These are phyloP conservation scores for Drosophila nr. perissopoda DNA, from an alignment of 2,888 invertebrate genomes.

Conservation along the genomic window DNA sequence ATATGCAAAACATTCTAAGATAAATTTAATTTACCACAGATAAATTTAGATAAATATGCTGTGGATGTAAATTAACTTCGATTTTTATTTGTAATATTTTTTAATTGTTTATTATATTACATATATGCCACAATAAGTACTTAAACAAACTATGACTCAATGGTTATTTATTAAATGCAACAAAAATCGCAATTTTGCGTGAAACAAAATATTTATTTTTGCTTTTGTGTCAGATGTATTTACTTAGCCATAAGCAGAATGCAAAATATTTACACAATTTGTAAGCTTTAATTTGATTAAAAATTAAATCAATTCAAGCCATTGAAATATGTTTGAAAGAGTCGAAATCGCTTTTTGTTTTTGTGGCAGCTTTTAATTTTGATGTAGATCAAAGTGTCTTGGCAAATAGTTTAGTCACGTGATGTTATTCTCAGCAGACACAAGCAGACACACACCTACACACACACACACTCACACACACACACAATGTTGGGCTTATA, in stretches of 20 bases:
- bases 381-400: constrained; percentile 7
- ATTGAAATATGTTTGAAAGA: background rate
- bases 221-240: background rate
- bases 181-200: background rate
- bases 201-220: background rate
- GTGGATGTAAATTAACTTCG: background rate
- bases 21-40: background rate
- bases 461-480: background rate
- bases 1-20: accelerated
- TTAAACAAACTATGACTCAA: background rate
- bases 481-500: background rate
- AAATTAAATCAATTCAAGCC: background rate
- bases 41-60: background rate
- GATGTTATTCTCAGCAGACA: background rate
- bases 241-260: background rate
- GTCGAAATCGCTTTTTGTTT: background rate
- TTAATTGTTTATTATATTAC: background rate
- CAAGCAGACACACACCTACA: background rate
- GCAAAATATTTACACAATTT: background rate
- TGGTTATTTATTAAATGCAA: background rate
- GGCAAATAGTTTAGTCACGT: constrained; percentile 32
- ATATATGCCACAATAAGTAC: background rate
- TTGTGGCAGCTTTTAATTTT: background rate
- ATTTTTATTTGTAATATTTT: background rate
- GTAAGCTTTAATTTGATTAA: background rate